These are phyloP conservation scores for Druon quercuslanigerum DNA, from an alignment of 1,140 invertebrate species.

Conservation along the genomic window DNA sequence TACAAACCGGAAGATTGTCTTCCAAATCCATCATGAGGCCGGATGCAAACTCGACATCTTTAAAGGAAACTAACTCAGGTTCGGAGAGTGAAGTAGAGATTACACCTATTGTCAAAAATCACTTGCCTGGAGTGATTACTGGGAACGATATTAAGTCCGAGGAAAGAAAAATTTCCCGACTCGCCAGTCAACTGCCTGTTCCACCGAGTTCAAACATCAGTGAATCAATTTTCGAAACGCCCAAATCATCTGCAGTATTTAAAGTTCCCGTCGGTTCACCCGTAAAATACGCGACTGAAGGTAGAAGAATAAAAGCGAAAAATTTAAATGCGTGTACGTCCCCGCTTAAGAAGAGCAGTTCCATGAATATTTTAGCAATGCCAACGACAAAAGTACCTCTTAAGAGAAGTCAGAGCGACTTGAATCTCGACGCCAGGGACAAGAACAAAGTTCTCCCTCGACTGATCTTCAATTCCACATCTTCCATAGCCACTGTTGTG, in stretches of 20 bases:
- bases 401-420: conserved; percentile 71
- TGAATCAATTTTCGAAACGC: conserved; percentile 40
- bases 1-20: conserved; percentile 43
- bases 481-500: conserved; percentile 71
- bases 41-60: conserved; percentile 66
- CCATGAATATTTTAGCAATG: conserved; percentile 65
- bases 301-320: conserved; percentile 34
- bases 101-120: conserved; percentile 70
- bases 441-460: conserved; percentile 50
- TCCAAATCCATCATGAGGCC: conserved; percentile 47
- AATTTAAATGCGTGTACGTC: conserved; percentile 33
- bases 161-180: conserved; percentile 35
- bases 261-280: conserved; percentile 44
- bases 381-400: conserved; percentile 46
- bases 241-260: conserved; percentile 48
- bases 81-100: conserved; percentile 71
- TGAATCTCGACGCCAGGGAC: conserved; percentile 64
- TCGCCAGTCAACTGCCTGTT: background rate
- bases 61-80: conserved; percentile 55
- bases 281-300: conserved; percentile 47
- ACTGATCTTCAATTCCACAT: conserved; percentile 69
- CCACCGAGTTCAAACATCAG: background rate
- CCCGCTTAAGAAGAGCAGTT: conserved; percentile 66
- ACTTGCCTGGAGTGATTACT: conserved; percentile 57
- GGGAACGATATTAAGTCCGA: conserved; percentile 52